These are phyloP conservation scores for Garrulus glandarius DNA, from an alignment of 2,797 vertebrate genomes.

Conservation along the genomic window DNA sequence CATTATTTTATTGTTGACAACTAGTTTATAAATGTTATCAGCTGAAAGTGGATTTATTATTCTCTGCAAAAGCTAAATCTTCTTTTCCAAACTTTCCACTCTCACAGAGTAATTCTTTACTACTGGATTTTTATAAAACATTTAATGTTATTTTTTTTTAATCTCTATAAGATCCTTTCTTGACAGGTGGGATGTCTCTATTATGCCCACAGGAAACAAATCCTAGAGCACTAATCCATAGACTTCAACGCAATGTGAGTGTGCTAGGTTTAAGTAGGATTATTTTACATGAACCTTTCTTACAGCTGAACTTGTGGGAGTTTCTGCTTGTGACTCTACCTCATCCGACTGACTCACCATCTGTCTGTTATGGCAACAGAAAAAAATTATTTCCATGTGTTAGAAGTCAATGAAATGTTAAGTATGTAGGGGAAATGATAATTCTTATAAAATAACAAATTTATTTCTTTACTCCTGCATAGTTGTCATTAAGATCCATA, in stretches of 20 bases:
- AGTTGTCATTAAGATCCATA: background rate
- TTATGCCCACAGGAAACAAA: background rate
- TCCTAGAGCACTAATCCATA: background rate
- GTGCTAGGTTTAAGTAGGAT: background rate
- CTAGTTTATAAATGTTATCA: background rate
- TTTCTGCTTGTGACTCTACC: background rate
- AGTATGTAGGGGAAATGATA: background rate
- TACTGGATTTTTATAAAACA: background rate
- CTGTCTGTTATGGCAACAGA: background rate
- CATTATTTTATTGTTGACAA: background rate
- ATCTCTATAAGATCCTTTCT: background rate
- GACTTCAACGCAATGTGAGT: background rate
- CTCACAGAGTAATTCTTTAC: background rate
- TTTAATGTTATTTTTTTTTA: background rate
- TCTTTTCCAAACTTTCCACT: background rate
- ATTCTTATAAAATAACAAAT: background rate
- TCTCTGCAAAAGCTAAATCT: background rate
- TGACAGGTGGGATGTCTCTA: background rate
- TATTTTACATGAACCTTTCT: background rate
- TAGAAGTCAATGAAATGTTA: background rate
- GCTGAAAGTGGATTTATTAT: background rate
- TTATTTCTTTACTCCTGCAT: background rate
- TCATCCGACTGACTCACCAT: background rate
- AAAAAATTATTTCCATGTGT: background rate
- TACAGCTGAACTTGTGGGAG: background rate